A percentile compares a stretch with the other conserved stretches of the same genome.
These are phyloP conservation scores for Hydrozoanthus gracilis DNA, from an alignment of 92 coral and sea anemone species.

Conservation along the genomic window DNA sequence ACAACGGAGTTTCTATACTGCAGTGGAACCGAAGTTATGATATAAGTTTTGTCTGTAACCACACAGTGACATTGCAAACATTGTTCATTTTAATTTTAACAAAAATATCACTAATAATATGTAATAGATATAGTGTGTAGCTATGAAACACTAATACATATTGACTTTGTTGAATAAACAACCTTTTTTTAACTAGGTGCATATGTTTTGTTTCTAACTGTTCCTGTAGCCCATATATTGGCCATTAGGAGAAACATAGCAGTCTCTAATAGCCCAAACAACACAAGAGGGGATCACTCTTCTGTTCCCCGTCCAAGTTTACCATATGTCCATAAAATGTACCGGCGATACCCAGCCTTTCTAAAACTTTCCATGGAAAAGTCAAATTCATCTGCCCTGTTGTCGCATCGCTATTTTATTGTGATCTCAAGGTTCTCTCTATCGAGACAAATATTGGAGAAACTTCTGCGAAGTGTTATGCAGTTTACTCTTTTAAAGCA, in stretches of 20 bases:
- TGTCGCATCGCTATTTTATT: constrained; percentile 60
- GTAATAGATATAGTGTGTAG: too few species aligned
- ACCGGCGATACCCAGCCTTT: constrained; percentile 65
- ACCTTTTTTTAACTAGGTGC: neutral
- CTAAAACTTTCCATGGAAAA: constrained; percentile 59
- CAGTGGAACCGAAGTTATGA: too few species aligned
- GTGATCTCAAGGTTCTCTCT: constrained; percentile 40
- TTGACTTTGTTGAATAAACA: neutral
- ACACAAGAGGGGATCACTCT: constrained; percentile 54
- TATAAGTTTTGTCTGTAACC: too few species aligned
- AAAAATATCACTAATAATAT: too few species aligned
- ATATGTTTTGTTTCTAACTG: neutral
- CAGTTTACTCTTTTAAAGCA: neutral
- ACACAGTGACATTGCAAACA: too few species aligned
- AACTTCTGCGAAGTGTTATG: neutral
- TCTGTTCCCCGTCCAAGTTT: constrained; percentile 59
- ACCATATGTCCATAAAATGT: constrained; percentile 50
- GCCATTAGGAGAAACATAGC: constrained; percentile 37
- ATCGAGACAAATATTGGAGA: neutral
- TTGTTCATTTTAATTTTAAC: too few species aligned
- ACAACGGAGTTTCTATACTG: too few species aligned
- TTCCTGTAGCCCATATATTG: constrained; percentile 44
- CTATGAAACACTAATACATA: too few species aligned
- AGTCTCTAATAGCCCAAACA: constrained; percentile 24
- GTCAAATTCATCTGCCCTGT: constrained; percentile 64